phyloP scores from a whole-genome alignment of 2,888 invertebrate genomes.

The Xestia sexstrigata region DNA sequence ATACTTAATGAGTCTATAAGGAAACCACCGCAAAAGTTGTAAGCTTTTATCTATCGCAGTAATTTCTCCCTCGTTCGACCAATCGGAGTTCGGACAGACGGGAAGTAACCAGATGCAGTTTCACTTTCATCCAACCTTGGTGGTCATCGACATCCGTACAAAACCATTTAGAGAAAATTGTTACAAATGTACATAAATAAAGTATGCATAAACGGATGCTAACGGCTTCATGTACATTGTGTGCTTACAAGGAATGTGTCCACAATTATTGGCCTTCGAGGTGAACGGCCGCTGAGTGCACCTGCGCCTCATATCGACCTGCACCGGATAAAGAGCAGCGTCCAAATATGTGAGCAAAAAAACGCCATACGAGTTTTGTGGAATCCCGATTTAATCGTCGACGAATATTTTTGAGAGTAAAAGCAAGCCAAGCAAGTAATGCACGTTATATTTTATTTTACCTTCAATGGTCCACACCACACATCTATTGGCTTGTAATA shows the following conservation, averaged over 20 bases:
- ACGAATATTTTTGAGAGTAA: constrained; percentile 50
- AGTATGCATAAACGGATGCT: constrained; percentile 47
- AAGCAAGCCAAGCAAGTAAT: constrained; percentile 22
- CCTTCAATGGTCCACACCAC: background rate
- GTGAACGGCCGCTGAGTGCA: constrained; percentile 85
- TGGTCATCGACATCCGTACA: constrained; percentile 79
- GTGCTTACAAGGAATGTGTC: constrained; percentile 69
- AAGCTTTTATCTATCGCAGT: constrained; percentile 65
- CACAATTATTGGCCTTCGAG: constrained; percentile 77
- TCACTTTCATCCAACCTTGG: constrained; percentile 85
- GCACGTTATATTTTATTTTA: constrained; percentile 23
- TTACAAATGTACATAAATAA: constrained; percentile 60
- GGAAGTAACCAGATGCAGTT: constrained; percentile 78
- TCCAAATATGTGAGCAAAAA: constrained; percentile 85
- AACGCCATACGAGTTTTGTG: constrained; percentile 75
- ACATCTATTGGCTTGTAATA: background rate
- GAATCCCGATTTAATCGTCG: constrained; percentile 63
- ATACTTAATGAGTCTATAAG: constrained; percentile 46
- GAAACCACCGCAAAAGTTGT: constrained; percentile 58
- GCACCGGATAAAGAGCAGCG: constrained; percentile 74
- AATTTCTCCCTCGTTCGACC: constrained; percentile 77
- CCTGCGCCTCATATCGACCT: constrained; percentile 80
- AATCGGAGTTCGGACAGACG: constrained; percentile 70
- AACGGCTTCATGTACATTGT: constrained; percentile 62
- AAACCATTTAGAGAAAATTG: constrained; percentile 72